These are phyloP conservation scores for Cyanistes caeruleus DNA, from an alignment of 2,113 vertebrate genomes.

Conservation along the genomic window DNA sequence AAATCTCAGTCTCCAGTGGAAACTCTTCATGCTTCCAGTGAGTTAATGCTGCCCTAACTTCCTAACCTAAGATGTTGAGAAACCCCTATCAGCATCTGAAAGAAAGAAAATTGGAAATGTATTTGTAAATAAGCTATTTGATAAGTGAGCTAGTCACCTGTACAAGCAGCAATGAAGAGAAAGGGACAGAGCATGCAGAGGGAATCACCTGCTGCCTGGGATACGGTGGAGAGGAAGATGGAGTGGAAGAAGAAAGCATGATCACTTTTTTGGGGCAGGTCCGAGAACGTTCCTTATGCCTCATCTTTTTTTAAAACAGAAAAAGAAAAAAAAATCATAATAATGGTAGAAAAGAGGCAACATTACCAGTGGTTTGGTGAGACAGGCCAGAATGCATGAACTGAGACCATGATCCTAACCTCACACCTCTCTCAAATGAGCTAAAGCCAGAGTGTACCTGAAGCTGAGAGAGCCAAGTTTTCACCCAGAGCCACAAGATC, in stretches of 20 bases:
- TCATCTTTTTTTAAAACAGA: constrained; percentile 82
- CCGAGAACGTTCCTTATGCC: constrained; percentile 81
- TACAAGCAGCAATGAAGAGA: constrained; percentile 32
- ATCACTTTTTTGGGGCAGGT: constrained; percentile 99
- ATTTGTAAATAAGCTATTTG: background rate
- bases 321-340: constrained; percentile 40
- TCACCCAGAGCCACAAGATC: rapidly evolving
- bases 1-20: background rate
- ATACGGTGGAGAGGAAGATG: constrained; percentile 77
- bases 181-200: constrained; percentile 71
- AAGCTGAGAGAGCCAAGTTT: background rate
- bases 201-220: constrained; percentile 88
- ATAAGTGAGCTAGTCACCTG: background rate
- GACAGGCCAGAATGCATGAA: background rate
- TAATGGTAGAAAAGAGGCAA: constrained; percentile 2
- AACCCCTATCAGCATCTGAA: background rate
- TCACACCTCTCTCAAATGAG: background rate
- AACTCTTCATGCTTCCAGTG: background rate
- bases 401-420: background rate
- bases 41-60: background rate
- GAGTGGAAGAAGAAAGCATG: constrained; percentile 86
- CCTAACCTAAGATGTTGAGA: background rate
- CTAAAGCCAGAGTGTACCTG: background rate
- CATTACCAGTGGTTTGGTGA: background rate
- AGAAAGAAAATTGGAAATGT: background rate